Conservation (phyloP, 2,797 vertebrate species). For the Argentina silus region DNA sequence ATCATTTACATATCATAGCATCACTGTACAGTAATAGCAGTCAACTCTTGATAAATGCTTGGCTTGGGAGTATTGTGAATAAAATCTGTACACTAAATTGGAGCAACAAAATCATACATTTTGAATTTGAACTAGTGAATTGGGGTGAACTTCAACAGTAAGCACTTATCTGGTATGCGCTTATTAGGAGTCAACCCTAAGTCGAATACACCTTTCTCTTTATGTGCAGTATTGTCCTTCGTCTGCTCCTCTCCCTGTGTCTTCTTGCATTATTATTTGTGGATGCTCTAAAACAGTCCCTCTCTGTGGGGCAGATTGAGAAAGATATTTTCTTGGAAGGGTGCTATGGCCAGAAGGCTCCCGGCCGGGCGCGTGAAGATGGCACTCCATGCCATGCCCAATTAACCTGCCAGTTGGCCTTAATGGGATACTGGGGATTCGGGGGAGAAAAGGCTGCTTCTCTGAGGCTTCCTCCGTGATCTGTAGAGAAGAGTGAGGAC, state of each 20-base stretch:
- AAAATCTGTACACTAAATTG: too few species aligned
- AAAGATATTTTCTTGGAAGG: slow-evolving; percentile 36
- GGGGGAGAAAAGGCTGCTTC: background rate
- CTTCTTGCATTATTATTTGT: slow-evolving; percentile 2
- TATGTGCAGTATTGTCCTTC: slow-evolving; percentile 9
- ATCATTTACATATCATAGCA: slow-evolving; percentile 25
- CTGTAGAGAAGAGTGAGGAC: background rate
- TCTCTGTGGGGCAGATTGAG: slow-evolving; percentile 44
- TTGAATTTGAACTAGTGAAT: too few species aligned
- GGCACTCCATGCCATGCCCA: slow-evolving; percentile 48
- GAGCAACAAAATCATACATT: too few species aligned
- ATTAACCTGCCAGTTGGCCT: slow-evolving; percentile 56
- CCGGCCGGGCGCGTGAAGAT: slow-evolving; percentile 36
- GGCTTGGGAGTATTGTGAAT: too few species aligned
- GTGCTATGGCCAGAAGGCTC: slow-evolving; percentile 46
- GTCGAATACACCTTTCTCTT: slow-evolving; percentile 10
- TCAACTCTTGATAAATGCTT: too few species aligned
- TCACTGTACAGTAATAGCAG: too few species aligned
- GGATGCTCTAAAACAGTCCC: background rate
- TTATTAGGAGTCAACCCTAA: background rate
- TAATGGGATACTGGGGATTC: slow-evolving; percentile 41
- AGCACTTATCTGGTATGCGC: background rate
- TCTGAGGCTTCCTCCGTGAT: background rate
- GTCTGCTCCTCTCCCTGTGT: slow-evolving; percentile 18
- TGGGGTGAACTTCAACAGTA: too few species aligned